Evolutionary conservation across 37 sponge, comb jelly and placozoan genomes (phyloP), one percentile per base, ranked within the genome.

Genomic region (Bolinopsis microptera): DNA sequence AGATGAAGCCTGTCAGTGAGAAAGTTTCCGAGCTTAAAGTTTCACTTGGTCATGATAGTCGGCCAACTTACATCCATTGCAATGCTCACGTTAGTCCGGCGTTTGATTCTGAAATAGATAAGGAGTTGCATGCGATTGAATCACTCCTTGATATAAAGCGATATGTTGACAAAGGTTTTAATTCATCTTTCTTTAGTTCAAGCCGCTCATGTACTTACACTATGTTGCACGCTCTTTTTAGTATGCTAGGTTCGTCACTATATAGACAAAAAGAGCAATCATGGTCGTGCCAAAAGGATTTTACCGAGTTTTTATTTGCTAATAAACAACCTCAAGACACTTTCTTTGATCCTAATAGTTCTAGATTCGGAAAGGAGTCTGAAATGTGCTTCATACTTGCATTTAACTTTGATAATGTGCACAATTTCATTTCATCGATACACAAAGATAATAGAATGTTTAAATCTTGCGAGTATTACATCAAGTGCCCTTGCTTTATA

Each of bases 351-450:
- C 74, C 74, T 3, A 70, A 30, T 18, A 70, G 74, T 18, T 70
- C 74, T 18, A 3, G 74, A 70, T 70, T 70, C n/a, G 74, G 74
- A 25, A 25, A 30, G 23, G 74, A 70, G 3, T 70, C 74, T 70
- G 74, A 70, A 70, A 70, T 70, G 74, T 70, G 74, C 27, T 70
- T 70, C 74, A 70, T 70, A 25, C 74, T 70, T 18, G 74, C 74
- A 70, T 70, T 25, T 24, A 70, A 70, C 27, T 70, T 70, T 70
- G 26, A 70, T 3, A 70, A 9, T 25, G 74, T 70, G 23, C 27
- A 30, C 27, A 30, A 70, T 70, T 70, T 70, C 74, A 70, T 70
- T 5, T 3, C 28, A 3, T 28, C 2, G 27, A 24, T 70, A 23
- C 27, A 25, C 28, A 70, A 70, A 24, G 74, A 70, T 28, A 70